These are phyloP conservation scores for Peromyscus maniculatus DNA, from an alignment of 2,113 vertebrate genomes.

Conservation along the genomic window DNA sequence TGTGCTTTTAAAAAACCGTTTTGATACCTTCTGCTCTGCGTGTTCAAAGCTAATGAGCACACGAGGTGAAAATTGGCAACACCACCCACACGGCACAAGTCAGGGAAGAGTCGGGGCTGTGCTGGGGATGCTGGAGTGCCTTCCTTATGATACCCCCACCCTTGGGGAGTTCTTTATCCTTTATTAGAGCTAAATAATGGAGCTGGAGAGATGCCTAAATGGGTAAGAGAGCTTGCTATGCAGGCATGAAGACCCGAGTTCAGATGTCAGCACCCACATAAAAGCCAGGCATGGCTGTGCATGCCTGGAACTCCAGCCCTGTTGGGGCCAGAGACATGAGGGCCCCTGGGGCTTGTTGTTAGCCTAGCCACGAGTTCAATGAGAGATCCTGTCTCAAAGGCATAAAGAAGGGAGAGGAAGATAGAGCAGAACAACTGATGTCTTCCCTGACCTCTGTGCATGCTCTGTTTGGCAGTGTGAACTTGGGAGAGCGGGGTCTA, in stretches of 20 bases:
- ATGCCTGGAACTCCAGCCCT: neutral
- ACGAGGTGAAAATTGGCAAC: neutral
- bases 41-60: constrained; percentile 28
- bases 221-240: neutral
- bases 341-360: neutral
- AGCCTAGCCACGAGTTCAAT: neutral
- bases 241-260: neutral
- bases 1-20: constrained; percentile 35
- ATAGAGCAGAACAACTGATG: neutral
- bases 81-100: neutral
- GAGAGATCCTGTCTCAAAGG: neutral
- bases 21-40: constrained; percentile 18
- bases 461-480: neutral
- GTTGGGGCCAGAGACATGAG: too few relatives aligned
- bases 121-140: neutral
- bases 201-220: neutral
- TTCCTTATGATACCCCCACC: neutral
- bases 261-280: neutral
- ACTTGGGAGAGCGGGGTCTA: neutral
- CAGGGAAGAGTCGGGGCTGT: neutral
- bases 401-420: neutral
- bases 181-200: neutral
- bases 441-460: neutral
- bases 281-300: neutral
- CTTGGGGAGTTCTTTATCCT: neutral